Evolutionary conservation across 2,888 invertebrate genomes (phyloP).

Genomic region (Prosapia bicincta): DNA sequence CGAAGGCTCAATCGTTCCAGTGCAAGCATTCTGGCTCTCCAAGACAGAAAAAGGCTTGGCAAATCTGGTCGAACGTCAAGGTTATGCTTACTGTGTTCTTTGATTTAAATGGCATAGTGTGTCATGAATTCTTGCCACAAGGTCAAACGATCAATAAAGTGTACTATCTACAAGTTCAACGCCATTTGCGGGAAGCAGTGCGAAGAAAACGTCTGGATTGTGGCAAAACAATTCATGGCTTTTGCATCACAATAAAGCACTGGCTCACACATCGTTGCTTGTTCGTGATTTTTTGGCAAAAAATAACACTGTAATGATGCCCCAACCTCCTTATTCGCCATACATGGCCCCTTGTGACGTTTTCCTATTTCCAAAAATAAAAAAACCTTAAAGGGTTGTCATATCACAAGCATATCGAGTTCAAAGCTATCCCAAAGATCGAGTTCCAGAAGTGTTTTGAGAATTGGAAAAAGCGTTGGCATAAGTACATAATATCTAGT

Average conservation of each 20-base stretch:
- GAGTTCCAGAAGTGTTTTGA: not conserved
- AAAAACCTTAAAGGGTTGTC: not conserved
- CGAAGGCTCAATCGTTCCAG: constrained; percentile 12
- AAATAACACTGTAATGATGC: not conserved
- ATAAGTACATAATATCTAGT: not conserved
- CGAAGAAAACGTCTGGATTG: constrained; percentile 23
- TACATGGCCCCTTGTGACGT: not conserved
- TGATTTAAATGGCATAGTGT: constrained; percentile 28
- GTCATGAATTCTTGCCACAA: constrained; percentile 34
- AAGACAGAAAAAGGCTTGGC: too few species aligned
- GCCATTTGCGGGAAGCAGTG: constrained; percentile 31
- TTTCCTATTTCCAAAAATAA: not conserved
- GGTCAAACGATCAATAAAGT: not conserved
- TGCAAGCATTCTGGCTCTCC: constrained; percentile 21
- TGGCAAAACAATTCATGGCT: constrained; percentile 23
- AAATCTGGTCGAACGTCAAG: constrained; percentile 32
- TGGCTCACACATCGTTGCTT: constrained; percentile 17
- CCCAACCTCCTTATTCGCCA: constrained; percentile 1
- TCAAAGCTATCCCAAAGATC: constrained; percentile 4
- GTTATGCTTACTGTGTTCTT: constrained; percentile 33
- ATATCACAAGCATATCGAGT: not conserved
- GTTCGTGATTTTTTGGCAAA: constrained; percentile 3
- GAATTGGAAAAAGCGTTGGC: not conserved
- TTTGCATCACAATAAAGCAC: constrained; percentile 30
- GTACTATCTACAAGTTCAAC: constrained; percentile 4